Conservation (phyloP, 2,797 vertebrate genomes). For the Peromyscus attwateri region DNA sequence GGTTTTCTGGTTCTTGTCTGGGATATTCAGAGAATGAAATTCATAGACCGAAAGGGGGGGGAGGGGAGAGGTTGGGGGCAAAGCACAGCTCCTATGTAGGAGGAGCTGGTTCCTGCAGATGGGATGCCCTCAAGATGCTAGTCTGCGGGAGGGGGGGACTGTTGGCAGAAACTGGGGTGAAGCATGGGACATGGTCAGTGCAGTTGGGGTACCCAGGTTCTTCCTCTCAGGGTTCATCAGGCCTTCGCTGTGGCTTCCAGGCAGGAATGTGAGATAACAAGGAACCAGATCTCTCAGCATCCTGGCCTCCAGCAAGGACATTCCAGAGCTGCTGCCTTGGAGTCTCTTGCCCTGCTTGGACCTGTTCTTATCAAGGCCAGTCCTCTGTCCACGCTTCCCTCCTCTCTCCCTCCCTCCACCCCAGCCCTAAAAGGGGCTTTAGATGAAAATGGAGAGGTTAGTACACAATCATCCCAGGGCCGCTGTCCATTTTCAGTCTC, state of each 20-base stretch:
- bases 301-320: not conserved
- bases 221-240: not conserved
- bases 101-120: not conserved
- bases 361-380: not conserved
- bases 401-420: too few relatives aligned
- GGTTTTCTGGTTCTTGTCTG: not conserved
- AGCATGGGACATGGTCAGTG: not conserved
- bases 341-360: not conserved
- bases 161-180: not conserved
- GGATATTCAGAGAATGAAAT: not conserved
- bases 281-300: not conserved
- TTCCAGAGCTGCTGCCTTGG: not conserved
- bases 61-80: too few relatives aligned
- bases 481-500: not conserved
- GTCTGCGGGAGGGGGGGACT: too few relatives aligned
- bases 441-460: not conserved
- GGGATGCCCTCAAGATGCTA: not conserved
- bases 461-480: not conserved
- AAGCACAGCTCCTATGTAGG: not conserved
- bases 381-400: not conserved
- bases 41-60: too few relatives aligned
- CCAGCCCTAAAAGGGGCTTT: not conserved
- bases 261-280: not conserved
- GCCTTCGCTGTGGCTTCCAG: not conserved
- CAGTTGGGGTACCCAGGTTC: too few relatives aligned